Evolutionary conservation across 2,888 invertebrate species (phyloP).

Genomic region (Teinopalpus imperialis): DNA sequence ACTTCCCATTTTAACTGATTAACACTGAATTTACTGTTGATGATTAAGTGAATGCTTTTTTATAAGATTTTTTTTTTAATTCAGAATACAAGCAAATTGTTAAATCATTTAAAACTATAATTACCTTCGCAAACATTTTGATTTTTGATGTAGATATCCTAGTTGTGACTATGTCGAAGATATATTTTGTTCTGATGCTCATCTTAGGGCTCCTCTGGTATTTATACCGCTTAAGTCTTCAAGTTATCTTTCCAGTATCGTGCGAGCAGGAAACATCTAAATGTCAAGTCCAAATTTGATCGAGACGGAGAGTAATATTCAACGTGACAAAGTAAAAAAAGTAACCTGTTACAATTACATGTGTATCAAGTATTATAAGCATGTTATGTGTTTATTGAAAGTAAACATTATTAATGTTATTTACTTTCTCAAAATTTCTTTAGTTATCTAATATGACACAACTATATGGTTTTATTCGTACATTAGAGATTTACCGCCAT

Average conservation of each 20-base stretch:
- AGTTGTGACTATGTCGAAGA: conserved; percentile 54
- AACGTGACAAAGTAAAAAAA: conserved; percentile 3
- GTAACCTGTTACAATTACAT: conserved; percentile 18
- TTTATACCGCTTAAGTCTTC: conserved; percentile 45
- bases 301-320: conserved; percentile 3
- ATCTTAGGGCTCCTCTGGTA: conserved; percentile 31
- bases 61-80: too few species aligned
- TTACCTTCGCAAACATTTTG: conserved; percentile 68
- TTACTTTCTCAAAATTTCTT: too few species aligned
- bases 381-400: background rate
- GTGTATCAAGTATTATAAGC: too few species aligned
- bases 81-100: background rate
- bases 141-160: conserved; percentile 29
- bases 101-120: background rate
- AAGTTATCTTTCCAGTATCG: conserved; percentile 17
- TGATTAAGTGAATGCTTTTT: too few species aligned
- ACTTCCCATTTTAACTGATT: too few species aligned
- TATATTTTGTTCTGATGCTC: conserved; percentile 45
- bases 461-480: too few species aligned
- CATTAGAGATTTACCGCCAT: too few species aligned
- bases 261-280: conserved; percentile 14
- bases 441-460: too few species aligned
- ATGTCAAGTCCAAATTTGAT: conserved; percentile 22
- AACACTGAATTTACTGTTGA: too few species aligned
- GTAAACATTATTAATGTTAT: too few species aligned